phyloP scores from a whole-genome alignment of 2,113 vertebrate genomes.

The Oophaga pumilio region DNA sequence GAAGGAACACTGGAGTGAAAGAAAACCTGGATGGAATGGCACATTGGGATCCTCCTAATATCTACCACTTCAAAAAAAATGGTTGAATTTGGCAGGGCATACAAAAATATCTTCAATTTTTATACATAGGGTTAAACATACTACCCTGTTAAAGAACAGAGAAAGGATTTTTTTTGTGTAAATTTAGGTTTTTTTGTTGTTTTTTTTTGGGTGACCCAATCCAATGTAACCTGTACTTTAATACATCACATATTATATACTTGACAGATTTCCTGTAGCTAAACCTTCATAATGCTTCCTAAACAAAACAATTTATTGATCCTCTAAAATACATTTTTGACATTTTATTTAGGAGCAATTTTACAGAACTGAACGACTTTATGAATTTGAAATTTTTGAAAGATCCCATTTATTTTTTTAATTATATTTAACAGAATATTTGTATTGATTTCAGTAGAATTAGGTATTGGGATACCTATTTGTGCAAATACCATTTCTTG shows the following conservation, averaged over 20 bases:
- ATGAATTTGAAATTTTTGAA: no score
- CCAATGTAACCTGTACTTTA: neutral
- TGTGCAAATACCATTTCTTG: neutral
- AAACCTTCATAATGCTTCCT: neutral
- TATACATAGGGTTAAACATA: slow-evolving; percentile 61
- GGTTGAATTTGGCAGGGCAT: slow-evolving; percentile 60
- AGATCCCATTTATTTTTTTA: neutral
- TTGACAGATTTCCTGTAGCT: neutral
- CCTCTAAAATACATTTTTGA: neutral
- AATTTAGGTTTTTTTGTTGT: neutral
- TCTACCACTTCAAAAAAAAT: slow-evolving; percentile 64
- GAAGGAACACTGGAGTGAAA: slow-evolving; percentile 75
- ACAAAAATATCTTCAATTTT: slow-evolving; percentile 67
- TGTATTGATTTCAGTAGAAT: neutral
- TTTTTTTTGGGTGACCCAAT: neutral
- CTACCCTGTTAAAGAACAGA: slow-evolving; percentile 42
- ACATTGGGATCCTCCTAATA: slow-evolving; percentile 67
- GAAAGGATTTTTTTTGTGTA: neutral
- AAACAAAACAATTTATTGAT: neutral
- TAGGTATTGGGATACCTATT: neutral
- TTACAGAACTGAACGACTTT: neutral
- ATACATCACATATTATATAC: neutral
- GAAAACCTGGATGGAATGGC: slow-evolving; percentile 73
- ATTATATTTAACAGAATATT: neutral
- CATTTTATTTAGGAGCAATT: neutral